Base-by-base conservation (phyloP, 1,140 invertebrate genomes). In the Callitettix versicolor region DNA sequence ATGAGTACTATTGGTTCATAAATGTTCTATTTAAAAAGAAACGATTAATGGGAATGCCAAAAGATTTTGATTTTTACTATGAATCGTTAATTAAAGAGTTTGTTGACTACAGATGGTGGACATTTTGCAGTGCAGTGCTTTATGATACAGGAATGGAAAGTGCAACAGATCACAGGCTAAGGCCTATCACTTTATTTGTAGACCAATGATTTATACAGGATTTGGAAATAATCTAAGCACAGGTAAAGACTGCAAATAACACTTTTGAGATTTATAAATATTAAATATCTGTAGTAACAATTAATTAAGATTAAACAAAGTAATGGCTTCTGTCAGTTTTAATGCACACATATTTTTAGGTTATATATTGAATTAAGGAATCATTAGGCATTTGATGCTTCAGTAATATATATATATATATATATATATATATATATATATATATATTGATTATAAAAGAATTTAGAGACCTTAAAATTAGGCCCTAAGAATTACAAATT, bases 41-140 rank as follows among this genome's bases (percentile, higher is more conserved):
- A 30, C 26, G 3, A 30, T 30, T 30, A 30, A 30, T 30, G 26
- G 47, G 47, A 33, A 49, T 49, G 47, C 33, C 18, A 9, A 33
- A 33, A 22, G 30, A 49, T 21, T 26, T n/a, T 49, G n/a, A 14
- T 33, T 21, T 22, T 26, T 11, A 17, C 12, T 30, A 11, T 26
- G 47, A 26, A 49, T 33, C 21, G 22, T 46, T 49, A 46, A 48
- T 55, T 49, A 38, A 6, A 49, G 46, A 30, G 47, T 47, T 48
- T 55, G 54, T 55, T 55, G 46, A 43, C 22, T 55, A 55, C 54
- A 55, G 54, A 55, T 55, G 54, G 54, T 55, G 54, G 44, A 55
- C 54, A 49, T 55, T 55, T 55, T 55, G 54, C 54, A 4, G 26
- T 30, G 26, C 26, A 30, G 24, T 49, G 47, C 47, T 49, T 49